Conservation (phyloP, 2,113 vertebrate species). For the Tyto alba region DNA sequence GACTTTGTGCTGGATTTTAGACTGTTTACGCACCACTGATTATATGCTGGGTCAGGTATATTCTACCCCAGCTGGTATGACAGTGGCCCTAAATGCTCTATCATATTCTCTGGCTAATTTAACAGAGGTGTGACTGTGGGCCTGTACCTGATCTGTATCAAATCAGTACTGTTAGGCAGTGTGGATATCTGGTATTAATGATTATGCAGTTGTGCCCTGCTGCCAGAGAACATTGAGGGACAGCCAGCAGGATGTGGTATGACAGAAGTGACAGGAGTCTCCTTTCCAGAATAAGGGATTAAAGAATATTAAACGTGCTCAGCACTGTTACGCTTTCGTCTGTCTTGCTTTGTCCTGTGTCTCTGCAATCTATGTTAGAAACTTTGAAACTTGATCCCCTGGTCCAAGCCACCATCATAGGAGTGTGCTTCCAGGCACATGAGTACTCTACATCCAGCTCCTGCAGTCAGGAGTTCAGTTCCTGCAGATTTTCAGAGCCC, state of each 20-base stretch:
- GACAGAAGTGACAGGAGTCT: background rate
- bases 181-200: background rate
- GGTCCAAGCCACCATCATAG: background rate
- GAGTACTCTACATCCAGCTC: background rate
- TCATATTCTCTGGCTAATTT: background rate
- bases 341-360: background rate
- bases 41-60: background rate
- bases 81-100: background rate
- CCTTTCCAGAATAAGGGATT: background rate
- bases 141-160: background rate
- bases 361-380: background rate
- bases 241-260: background rate
- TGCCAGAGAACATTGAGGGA: background rate
- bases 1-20: background rate
- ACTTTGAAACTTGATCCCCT: background rate
- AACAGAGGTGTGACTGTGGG: background rate
- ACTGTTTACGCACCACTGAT: background rate
- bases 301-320: background rate
- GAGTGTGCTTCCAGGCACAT: background rate
- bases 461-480: background rate
- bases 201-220: rapidly evolving
- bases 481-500: background rate
- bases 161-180: background rate
- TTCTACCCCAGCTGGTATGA: background rate
- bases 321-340: background rate